phyloP scores from a whole-genome alignment of 2,888 invertebrate genomes.

The Spialia ferax region DNA sequence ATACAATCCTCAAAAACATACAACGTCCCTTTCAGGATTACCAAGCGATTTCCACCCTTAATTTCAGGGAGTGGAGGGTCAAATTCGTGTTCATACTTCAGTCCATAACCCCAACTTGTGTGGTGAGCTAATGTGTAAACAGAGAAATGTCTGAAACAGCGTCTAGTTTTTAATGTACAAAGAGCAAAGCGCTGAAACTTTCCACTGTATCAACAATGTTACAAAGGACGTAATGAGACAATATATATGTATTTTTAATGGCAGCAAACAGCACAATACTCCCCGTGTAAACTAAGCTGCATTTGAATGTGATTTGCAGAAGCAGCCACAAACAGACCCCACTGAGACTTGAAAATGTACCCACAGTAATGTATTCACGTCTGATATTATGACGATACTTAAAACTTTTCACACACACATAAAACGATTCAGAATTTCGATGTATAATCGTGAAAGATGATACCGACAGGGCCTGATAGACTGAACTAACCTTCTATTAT shows the following conservation, averaged over 20 bases:
- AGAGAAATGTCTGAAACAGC: constrained; percentile 20
- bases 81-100: background rate
- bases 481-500: no score
- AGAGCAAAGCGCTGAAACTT: background rate
- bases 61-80: background rate
- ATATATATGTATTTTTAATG: background rate
- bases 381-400: background rate
- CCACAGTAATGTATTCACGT: background rate
- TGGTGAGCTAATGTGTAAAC: constrained; percentile 8
- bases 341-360: background rate
- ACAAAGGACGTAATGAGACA: background rate
- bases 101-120: background rate
- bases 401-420: background rate
- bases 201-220: constrained; percentile 9
- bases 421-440: no score
- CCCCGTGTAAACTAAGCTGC: background rate
- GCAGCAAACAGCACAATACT: background rate
- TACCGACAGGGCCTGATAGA: background rate
- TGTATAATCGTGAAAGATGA: background rate
- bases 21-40: background rate
- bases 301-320: background rate
- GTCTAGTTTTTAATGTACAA: constrained; percentile 12
- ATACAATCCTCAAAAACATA: constrained; percentile 12
- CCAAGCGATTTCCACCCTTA: background rate
- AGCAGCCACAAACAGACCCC: background rate